Percentiles rank a stretch among this genome's conserved stretches.
Evolutionary conservation across 1,140 invertebrate species (phyloP).

Genomic region (Cyclargus thomasi): DNA sequence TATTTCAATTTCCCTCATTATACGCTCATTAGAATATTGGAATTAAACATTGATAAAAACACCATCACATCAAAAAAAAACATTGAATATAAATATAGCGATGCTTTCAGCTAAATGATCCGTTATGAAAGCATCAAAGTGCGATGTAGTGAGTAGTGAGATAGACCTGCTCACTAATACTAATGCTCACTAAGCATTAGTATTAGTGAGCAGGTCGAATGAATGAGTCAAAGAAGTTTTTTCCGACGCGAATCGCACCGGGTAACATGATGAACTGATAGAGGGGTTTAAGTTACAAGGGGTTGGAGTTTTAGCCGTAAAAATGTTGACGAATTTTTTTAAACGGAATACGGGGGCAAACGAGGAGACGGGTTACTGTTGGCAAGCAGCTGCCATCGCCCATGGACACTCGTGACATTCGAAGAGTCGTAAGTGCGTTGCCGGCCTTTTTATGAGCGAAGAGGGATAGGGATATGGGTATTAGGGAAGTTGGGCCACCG

Average conservation of each 20-base stretch:
- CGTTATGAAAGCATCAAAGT: not conserved
- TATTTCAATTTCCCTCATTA: no score
- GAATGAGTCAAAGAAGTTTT: not conserved
- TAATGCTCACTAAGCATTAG: not conserved
- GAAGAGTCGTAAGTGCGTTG: no score
- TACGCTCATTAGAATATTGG: no score
- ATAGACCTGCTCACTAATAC: not conserved
- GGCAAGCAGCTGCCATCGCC: no score
- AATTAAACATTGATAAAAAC: not conserved
- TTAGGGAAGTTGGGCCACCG: no score
- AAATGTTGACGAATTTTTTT: no score
- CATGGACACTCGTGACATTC: no score
- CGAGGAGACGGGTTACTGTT: no score
- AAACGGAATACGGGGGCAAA: no score
- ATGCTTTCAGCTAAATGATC: not conserved
- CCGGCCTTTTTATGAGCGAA: no score
- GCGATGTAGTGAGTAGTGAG: not conserved
- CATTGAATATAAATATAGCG: not conserved
- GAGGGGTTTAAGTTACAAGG: slow-evolving; percentile 18
- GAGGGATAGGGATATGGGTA: no score
- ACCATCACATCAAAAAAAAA: not conserved
- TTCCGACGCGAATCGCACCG: slow-evolving; percentile 20
- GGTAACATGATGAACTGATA: slow-evolving; percentile 26
- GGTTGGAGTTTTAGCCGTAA: not conserved
- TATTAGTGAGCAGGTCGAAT: slow-evolving; percentile 1